Percentiles rank a stretch among this genome's conserved stretches.
phyloP scores from a whole-genome alignment of 2,113 vertebrate genomes.

The Calonectris borealis region DNA sequence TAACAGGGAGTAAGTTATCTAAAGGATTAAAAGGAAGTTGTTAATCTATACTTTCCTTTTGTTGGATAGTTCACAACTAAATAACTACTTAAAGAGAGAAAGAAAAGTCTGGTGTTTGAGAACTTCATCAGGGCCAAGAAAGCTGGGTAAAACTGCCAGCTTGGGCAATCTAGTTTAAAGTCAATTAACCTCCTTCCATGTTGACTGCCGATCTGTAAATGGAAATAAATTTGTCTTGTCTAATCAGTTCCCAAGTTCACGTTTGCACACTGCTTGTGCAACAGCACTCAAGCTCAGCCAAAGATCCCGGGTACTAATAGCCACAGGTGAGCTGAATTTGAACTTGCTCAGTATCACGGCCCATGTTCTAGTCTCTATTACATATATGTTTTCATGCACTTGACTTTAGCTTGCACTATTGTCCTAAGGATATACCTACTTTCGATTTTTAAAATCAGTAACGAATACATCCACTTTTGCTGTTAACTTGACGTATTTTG shows the following conservation, averaged over 20 bases:
- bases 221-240: background rate
- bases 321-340: background rate
- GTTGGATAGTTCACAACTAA: background rate
- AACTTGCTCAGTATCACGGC: background rate
- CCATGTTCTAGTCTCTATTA: background rate
- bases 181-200: background rate
- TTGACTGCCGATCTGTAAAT: background rate
- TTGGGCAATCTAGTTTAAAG: background rate
- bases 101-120: background rate
- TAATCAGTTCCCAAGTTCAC: background rate
- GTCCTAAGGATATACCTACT: background rate
- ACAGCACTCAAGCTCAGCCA: background rate
- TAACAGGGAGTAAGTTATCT: constrained; percentile 87
- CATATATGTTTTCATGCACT: background rate
- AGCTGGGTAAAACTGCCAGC: background rate
- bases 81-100: background rate
- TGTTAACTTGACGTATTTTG: background rate
- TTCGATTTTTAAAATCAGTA: background rate
- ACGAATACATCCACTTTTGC: background rate
- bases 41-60: background rate
- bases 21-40: background rate
- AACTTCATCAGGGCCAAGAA: background rate
- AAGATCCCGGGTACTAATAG: background rate
- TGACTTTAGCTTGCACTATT: background rate
- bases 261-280: background rate